A percentile compares a stretch with the other conserved stretches of the same genome.
phyloP scores from a whole-genome alignment of 2,888 invertebrate genomes.

The Drosophila lutescens region DNA sequence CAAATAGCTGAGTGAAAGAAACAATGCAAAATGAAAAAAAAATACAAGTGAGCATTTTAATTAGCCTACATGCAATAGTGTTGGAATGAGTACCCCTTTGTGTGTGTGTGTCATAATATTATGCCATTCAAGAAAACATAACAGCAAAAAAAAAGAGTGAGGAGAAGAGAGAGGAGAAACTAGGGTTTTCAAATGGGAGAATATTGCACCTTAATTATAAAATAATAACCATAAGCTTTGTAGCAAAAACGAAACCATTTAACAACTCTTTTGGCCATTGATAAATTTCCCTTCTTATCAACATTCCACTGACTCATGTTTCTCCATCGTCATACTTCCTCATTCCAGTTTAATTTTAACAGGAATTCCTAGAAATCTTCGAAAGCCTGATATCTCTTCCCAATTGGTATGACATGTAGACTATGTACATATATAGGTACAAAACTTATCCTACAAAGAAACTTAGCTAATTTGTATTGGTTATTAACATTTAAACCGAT shows the following conservation, averaged over 20 bases:
- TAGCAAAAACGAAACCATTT: neutral
- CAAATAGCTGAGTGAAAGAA: constrained; percentile 11
- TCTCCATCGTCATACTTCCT: neutral
- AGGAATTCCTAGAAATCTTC: neutral
- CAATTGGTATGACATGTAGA: neutral
- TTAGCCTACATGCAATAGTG: constrained; percentile 51
- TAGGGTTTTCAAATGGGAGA: neutral
- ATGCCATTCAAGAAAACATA: constrained; percentile 17
- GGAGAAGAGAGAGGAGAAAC: neutral
- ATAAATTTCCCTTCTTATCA: neutral
- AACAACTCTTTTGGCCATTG: neutral
- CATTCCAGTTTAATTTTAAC: neutral
- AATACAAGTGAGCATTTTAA: constrained; percentile 54
- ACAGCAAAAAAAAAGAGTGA: neutral
- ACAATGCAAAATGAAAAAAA: neutral
- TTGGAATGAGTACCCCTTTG: constrained; percentile 3
- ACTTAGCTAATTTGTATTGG: neutral
- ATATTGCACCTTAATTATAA: neutral
- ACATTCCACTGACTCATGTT: neutral
- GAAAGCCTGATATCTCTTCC: neutral
- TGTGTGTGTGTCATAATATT: constrained; percentile 3
- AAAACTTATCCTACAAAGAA: neutral
- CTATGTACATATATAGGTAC: neutral
- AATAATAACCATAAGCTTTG: neutral
- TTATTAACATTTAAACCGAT: neutral